These are phyloP conservation scores for mouse (Mus musculus) DNA, from an alignment of 2,113 vertebrate species.

Conservation along the genomic window DNA sequence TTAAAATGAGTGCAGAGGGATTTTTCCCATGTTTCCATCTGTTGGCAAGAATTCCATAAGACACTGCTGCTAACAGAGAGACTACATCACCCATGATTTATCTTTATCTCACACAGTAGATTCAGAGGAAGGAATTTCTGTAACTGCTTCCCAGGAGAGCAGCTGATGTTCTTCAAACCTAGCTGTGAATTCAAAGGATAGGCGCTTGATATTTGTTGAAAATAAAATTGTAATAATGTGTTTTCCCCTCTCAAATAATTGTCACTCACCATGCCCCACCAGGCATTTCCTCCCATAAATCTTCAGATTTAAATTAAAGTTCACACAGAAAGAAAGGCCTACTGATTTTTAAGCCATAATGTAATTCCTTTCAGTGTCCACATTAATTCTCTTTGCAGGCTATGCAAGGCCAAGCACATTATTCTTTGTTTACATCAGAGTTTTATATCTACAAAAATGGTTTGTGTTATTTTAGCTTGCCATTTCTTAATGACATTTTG, in stretches of 20 bases:
- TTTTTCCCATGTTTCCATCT: slow-evolving; percentile 25
- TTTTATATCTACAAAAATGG: slow-evolving; percentile 35
- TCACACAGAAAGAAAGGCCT: slow-evolving; percentile 62
- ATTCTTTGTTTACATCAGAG: neutral
- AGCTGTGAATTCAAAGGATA: neutral
- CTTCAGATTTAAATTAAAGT: slow-evolving; percentile 66
- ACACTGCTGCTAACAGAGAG: neutral
- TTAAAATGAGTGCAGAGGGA: neutral
- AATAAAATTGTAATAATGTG: neutral
- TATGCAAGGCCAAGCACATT: neutral
- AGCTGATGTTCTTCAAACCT: neutral
- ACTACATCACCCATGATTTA: neutral
- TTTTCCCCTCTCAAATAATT: slow-evolving; percentile 61
- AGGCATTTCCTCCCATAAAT: slow-evolving; percentile 70
- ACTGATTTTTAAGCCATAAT: slow-evolving; percentile 72
- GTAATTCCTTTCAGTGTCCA: slow-evolving; percentile 56
- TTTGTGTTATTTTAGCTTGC: slow-evolving; percentile 9
- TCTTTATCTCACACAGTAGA: neutral
- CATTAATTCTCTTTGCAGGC: neutral
- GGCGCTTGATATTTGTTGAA: neutral
- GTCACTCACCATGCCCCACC: slow-evolving; percentile 28
- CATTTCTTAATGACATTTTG: neutral
- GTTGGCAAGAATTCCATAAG: neutral
- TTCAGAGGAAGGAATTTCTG: neutral
- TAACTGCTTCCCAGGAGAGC: neutral